Base-by-base conservation (phyloP, 92 coral and sea anemone genomes). In the Virgularia gustaviana region DNA sequence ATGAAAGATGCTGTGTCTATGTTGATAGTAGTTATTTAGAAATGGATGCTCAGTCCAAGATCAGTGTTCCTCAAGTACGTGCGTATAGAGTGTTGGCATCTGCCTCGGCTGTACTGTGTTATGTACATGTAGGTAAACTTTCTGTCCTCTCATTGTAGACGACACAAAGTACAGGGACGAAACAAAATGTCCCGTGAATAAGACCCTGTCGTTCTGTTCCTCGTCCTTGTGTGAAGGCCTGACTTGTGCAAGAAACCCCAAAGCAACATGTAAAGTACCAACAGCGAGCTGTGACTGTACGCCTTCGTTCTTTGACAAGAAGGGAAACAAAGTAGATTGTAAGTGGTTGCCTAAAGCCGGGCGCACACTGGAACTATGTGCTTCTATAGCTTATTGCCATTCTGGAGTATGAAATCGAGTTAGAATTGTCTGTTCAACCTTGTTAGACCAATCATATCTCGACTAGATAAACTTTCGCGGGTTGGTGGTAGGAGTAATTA, bases 231-330 rank as follows among this genome's bases (percentile, higher is more conserved):
- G 95, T 64, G 62, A 82, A 53, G 72, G 36, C 9, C 42, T 79
- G 20, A 71, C 72, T 43, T 88, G 95, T 57, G 74, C 90, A 15
- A 81, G 75, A 36, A 75, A 83, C 47, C 89, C 90, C n/a, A 66
- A 51, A 4, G 90, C 95, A 32, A 85, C 78, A 25, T 88, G 95
- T 65, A 82, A 82, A 37, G 83, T 83, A 10, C 90, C 95, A 27
- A 75, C 81, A 81, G 83, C 85, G 62, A 85, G 88, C 58, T 88
- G 95, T 56, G 80, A 76, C 53, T 85, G 95, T 63, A 31, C 49
- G 67, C 76, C 87, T 16, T 80, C 78, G 65, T 83, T 75, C 71
- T 88, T 78, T 42, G 88, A 79, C 84, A 79, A 64, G 55, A 79
- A 78, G 55, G 90, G 90, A 24, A 74, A 59, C 19, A 73, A 85